Conservation (phyloP, 2,888 invertebrate species). For the Apodemia duryi region DNA sequence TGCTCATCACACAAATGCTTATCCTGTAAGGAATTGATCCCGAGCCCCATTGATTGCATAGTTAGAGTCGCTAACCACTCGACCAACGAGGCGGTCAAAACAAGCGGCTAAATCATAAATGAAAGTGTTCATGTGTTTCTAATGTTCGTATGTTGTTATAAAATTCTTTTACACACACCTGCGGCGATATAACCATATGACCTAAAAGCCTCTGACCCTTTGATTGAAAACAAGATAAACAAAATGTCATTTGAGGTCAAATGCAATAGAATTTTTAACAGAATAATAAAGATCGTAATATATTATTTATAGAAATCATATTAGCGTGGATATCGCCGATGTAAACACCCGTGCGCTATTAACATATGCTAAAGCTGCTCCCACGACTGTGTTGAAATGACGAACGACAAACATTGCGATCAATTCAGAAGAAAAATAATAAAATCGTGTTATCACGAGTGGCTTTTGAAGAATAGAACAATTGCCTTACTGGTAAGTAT, state of each 20-base stretch:
- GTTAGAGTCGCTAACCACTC: no score
- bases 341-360: background rate
- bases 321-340: background rate
- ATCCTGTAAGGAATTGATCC: no score
- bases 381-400: background rate
- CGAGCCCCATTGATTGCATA: no score
- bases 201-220: background rate
- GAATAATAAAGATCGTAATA: constrained; percentile 1
- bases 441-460: no score
- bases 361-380: background rate
- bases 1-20: no score
- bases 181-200: background rate
- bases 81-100: no score
- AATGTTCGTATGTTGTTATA: no score
- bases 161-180: background rate
- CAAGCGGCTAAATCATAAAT: no score
- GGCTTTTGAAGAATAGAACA: no score
- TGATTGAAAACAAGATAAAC: constrained; percentile 6
- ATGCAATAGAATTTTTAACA: background rate
- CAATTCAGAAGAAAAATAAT: no score
- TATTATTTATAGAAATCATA: constrained; percentile 6
- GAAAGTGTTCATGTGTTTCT: no score
- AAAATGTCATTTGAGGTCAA: background rate
- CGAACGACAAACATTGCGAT: background rate
- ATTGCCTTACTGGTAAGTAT: no score